A percentile compares a stretch with the other conserved stretches of the same genome.
phyloP scores from a whole-genome alignment of 2,113 vertebrate species.

The Pseudorasbora parva region DNA sequence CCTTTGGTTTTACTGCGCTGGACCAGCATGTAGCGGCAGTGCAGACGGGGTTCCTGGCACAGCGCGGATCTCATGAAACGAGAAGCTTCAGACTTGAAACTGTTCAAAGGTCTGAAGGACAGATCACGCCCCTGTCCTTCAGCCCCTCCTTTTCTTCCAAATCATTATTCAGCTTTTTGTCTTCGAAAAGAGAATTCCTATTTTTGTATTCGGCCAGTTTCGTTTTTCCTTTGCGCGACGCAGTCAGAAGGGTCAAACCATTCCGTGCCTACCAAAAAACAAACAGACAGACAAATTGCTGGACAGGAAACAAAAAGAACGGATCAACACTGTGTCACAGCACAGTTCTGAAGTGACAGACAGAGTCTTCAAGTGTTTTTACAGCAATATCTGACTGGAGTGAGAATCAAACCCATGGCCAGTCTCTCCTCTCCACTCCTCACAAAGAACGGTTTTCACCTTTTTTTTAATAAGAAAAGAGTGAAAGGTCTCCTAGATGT shows the following conservation, averaged over 20 bases:
- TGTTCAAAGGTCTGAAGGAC: constrained; percentile 27
- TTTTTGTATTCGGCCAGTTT: constrained; percentile 78
- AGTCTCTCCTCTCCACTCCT: constrained; percentile 42
- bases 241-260: constrained; percentile 72
- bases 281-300: constrained; percentile 28
- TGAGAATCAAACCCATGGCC: constrained; percentile 52
- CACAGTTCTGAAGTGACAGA: constrained; percentile 23
- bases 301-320: constrained; percentile 28
- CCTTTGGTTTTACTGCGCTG: neutral
- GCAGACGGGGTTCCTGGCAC: neutral
- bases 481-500: constrained; percentile 43
- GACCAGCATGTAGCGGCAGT: neutral
- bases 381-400: constrained; percentile 47
- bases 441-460: constrained; percentile 45
- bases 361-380: constrained; percentile 5
- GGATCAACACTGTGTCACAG: constrained; percentile 2
- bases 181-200: constrained; percentile 70
- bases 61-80: neutral
- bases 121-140: constrained; percentile 18
- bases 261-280: constrained; percentile 70
- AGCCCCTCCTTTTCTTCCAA: constrained; percentile 55
- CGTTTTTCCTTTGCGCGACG: constrained; percentile 65
- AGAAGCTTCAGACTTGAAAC: neutral
- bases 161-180: constrained; percentile 65
- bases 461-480: constrained; percentile 34